Conservation (phyloP, 1,140 invertebrate species). For the Ephestia elutella region DNA sequence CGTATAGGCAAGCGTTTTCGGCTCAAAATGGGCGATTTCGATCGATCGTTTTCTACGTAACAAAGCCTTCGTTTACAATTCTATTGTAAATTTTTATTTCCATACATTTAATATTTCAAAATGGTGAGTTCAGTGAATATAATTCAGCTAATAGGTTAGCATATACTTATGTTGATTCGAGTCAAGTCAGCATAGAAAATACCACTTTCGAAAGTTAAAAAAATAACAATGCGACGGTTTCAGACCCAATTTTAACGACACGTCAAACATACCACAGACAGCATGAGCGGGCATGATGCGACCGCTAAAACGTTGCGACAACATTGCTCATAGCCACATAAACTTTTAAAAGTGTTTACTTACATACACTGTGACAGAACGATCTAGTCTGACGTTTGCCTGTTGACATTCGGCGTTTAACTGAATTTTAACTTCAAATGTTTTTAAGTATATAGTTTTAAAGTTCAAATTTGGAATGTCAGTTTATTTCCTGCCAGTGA, state of each 20-base stretch:
- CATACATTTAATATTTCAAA: too few relatives aligned
- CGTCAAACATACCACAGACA: slow-evolving; percentile 37
- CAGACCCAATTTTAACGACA: slow-evolving; percentile 57
- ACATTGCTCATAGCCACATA: slow-evolving; percentile 64
- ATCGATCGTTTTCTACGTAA: too few relatives aligned
- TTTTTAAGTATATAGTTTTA: slow-evolving; percentile 14
- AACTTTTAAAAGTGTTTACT: slow-evolving; percentile 71
- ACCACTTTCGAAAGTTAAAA: slow-evolving; percentile 53
- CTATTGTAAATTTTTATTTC: too few relatives aligned
- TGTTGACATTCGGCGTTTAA: slow-evolving; percentile 45
- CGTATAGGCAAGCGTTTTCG: too few relatives aligned
- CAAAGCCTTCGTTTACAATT: too few relatives aligned
- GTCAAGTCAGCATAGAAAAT: too few relatives aligned
- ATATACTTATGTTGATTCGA: too few relatives aligned
- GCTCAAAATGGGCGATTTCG: too few relatives aligned
- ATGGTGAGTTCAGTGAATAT: too few relatives aligned
- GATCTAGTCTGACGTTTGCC: slow-evolving; percentile 57
- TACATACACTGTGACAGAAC: slow-evolving; percentile 54
- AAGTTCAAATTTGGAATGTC: slow-evolving; percentile 18
- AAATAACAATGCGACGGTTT: slow-evolving; percentile 42
- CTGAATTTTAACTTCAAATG: not conserved
- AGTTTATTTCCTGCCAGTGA: not conserved
- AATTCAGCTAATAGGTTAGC: too few relatives aligned
- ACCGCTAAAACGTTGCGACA: slow-evolving; percentile 61
- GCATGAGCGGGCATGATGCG: slow-evolving; percentile 56